Conservation (phyloP, 2,888 invertebrate genomes). For the Hydriomena furcata region DNA sequence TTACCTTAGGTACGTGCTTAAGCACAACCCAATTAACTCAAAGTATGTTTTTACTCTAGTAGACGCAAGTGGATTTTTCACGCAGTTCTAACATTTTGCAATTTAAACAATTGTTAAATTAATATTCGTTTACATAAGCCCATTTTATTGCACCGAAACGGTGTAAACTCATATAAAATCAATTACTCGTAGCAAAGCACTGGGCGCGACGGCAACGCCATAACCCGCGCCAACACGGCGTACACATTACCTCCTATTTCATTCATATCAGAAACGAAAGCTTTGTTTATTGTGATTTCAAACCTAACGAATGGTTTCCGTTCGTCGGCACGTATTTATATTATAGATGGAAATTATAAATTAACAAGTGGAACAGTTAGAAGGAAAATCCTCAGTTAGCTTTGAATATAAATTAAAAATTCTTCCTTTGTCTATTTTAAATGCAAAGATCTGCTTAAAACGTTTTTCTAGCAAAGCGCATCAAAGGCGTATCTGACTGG, state of each 20-base stretch:
- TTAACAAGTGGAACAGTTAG: conserved; percentile 13
- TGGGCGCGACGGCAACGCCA: conserved; percentile 5
- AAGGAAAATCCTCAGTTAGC: conserved; percentile 22
- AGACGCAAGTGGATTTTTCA: too few relatives aligned
- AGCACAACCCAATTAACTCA: too few relatives aligned
- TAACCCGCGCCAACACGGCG: conserved; percentile 8
- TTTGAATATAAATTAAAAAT: conserved; percentile 32
- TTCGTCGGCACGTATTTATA: conserved; percentile 16
- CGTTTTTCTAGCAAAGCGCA: conserved; percentile 45
- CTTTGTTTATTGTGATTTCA: conserved; percentile 32
- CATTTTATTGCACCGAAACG: conserved; percentile 1
- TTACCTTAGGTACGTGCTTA: too few relatives aligned
- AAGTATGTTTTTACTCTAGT: too few relatives aligned
- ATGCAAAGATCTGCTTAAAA: conserved; percentile 55
- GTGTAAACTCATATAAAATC: conserved; percentile 27
- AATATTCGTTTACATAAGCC: too few relatives aligned
- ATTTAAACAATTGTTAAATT: neutral
- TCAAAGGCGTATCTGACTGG: conserved; percentile 10
- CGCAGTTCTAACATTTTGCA: too few relatives aligned
- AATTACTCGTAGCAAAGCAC: conserved; percentile 25
- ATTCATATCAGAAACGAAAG: conserved; percentile 39
- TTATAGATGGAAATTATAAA: conserved; percentile 28
- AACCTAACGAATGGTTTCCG: conserved; percentile 29
- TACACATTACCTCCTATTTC: conserved; percentile 28
- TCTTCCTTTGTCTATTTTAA: conserved; percentile 35